Base-by-base conservation (phyloP, 1,140 invertebrate species). In the Coptotermes formosanus region DNA sequence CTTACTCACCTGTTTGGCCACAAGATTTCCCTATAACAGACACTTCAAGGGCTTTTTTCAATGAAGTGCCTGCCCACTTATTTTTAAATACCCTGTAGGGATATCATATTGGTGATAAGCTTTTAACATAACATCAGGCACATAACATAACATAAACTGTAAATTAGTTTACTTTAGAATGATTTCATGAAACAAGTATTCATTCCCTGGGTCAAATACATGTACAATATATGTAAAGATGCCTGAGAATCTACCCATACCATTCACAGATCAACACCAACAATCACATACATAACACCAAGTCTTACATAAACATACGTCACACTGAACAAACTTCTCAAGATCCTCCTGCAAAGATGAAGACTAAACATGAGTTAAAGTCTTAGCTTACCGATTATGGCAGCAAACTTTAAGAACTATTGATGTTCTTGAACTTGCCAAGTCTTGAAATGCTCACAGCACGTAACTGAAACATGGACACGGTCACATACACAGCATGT, bases 221-320 rank as follows among this genome's bases (percentile, higher is more conserved):
- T 75, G 64, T 75, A 75, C 21, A 59, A 2, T 19, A 59, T 30
- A 75, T 30, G n/a, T 75, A 75, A 30, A 2, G 64, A 75, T 75
- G 64, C 64, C 64, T 75, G 64, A 75, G 64, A 75, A 75, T 75
- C 64, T 75, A 75, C 64, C 64, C 64, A 75, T 75, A 75, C 64
- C 14, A 75, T n/a, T 75, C n/a, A 25, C 64, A n/a, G 64, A 75
- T 75, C 64, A 75, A 64, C 12, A 8, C 9, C 64, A 75, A 30
- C 64, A 75, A 30, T n/a, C 64, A 75, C 64, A 75, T 14, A 30
- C 25, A n/a, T 75, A 75, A 75, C 64, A 75, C 30, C 14, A 30
- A 30, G 64, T 75, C 14, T 75, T 75, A 75, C 30, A 25, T 9
- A 75, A 75, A 30, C n/a, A 3, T 75, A 75, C 25, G 30, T 75